Conservation (phyloP, 2,113 vertebrate genomes). For the Odocoileus virginianus region DNA sequence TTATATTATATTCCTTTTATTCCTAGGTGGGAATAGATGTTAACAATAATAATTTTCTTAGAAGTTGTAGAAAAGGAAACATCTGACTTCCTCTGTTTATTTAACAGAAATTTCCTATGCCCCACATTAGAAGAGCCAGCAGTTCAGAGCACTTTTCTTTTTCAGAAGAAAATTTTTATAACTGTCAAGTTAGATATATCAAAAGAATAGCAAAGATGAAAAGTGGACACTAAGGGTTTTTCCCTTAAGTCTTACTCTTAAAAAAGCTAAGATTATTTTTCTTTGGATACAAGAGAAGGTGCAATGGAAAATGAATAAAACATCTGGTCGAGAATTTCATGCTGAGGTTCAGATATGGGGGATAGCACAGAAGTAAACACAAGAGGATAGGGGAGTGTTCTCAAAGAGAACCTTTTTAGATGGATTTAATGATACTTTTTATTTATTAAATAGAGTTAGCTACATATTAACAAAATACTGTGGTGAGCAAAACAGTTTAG, state of each 20-base stretch:
- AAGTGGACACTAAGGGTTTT: constrained; percentile 8
- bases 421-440: background rate
- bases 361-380: background rate
- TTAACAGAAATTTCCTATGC: constrained; percentile 53
- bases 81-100: constrained; percentile 68
- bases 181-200: constrained; percentile 46
- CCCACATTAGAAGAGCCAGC: background rate
- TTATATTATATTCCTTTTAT: constrained; percentile 38
- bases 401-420: background rate
- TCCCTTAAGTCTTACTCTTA: background rate
- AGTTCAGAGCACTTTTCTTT: constrained; percentile 56
- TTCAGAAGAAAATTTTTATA: constrained; percentile 53
- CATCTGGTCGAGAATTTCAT: background rate
- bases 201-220: constrained; percentile 54
- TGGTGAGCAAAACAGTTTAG: background rate
- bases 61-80: constrained; percentile 59
- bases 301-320: background rate
- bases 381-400: background rate
- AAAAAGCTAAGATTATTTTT: background rate
- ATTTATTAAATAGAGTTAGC: background rate
- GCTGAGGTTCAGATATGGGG: background rate
- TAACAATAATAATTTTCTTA: constrained; percentile 67
- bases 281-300: background rate
- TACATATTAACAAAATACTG: background rate
- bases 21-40: constrained; percentile 35